phyloP scores from a whole-genome alignment of 2,888 invertebrate genomes.

The Timema podura region DNA sequence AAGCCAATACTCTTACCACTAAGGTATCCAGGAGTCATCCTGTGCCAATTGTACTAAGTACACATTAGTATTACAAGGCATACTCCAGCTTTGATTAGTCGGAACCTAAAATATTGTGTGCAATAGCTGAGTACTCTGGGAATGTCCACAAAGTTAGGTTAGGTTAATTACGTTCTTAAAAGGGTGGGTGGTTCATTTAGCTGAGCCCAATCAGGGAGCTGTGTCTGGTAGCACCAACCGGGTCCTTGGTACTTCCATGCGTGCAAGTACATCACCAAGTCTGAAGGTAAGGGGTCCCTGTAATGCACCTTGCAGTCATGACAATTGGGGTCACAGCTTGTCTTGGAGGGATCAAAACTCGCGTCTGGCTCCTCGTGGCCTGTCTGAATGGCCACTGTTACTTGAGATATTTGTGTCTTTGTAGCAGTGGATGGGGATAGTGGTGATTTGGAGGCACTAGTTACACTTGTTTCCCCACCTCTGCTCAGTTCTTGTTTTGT shows the following conservation, averaged over 20 bases:
- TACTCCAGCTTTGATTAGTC: too few species aligned
- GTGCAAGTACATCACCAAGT: conserved; percentile 93
- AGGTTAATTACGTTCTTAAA: too few species aligned
- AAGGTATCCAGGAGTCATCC: too few species aligned
- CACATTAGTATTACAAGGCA: too few species aligned
- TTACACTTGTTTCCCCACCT: conserved; percentile 52
- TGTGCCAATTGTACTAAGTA: too few species aligned
- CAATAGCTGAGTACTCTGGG: too few species aligned
- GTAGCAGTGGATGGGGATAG: not conserved
- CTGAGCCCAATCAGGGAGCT: conserved; percentile 84
- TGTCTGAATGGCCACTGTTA: conserved; percentile 84
- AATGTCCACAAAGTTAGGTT: too few species aligned
- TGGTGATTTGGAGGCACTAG: not conserved
- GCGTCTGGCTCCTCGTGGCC: conserved; percentile 71
- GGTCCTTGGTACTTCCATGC: conserved; percentile 95
- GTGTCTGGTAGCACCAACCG: conserved; percentile 91
- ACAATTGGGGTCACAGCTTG: conserved; percentile 80
- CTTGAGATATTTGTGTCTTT: conserved; percentile 48
- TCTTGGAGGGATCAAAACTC: conserved; percentile 62
- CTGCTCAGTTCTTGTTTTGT: conserved; percentile 13
- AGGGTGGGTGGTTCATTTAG: too few species aligned
- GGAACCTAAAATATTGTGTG: too few species aligned
- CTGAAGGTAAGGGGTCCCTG: conserved; percentile 85
- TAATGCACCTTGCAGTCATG: conserved; percentile 90
- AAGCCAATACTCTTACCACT: too few species aligned